phyloP scores from a whole-genome alignment of 2,888 invertebrate genomes.

The Agrochola circellaris region DNA sequence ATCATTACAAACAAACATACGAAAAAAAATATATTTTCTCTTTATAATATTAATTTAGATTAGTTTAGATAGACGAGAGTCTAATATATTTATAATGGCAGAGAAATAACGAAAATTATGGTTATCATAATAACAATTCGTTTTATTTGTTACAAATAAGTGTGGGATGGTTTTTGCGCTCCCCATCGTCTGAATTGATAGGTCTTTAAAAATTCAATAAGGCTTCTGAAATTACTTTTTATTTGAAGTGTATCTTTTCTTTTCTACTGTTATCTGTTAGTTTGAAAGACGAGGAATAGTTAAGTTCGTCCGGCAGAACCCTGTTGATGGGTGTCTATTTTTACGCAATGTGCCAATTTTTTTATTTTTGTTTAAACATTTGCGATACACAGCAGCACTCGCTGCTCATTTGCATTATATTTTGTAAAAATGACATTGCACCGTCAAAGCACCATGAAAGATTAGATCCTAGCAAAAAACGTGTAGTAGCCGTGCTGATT shows the following conservation, averaged over 20 bases:
- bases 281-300: background rate
- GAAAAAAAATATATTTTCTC: too few species aligned
- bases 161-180: background rate
- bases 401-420: background rate
- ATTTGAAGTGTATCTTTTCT: background rate
- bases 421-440: background rate
- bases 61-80: too few species aligned
- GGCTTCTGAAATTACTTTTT: background rate
- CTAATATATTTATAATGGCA: background rate
- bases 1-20: too few species aligned
- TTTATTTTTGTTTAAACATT: background rate
- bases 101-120: background rate
- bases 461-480: background rate
- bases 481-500: too few species aligned
- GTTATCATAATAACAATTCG: background rate
- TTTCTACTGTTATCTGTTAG: background rate
- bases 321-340: background rate
- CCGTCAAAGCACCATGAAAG: background rate
- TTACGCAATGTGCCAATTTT: background rate
- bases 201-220: slow-evolving; percentile 1
- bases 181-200: background rate
- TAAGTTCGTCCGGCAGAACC: background rate
- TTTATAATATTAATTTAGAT: too few species aligned
- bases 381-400: background rate
- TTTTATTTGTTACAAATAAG: slow-evolving; percentile 4